Evolutionary conservation across 1,140 invertebrate species (phyloP).

Genomic region (Drosophila triauraria): DNA sequence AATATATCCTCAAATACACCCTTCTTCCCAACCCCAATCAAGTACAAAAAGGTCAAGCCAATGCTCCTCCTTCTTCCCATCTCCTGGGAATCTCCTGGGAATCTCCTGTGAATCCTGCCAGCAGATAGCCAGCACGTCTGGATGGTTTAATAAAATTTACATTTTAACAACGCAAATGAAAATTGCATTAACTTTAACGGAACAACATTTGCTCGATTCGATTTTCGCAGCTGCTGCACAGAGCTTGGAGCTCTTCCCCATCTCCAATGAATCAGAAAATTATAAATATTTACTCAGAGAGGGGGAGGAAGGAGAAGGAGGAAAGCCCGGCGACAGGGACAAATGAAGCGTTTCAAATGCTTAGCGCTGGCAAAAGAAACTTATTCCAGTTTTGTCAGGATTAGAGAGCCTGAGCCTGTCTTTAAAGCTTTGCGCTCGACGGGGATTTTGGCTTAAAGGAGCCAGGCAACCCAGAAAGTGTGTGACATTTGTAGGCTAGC

Average conservation of each 20-base stretch:
- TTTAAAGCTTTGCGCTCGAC: slow-evolving; percentile 38
- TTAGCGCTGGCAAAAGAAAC: slow-evolving; percentile 39
- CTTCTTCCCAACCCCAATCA: background rate
- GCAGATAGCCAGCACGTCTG: slow-evolving; percentile 58
- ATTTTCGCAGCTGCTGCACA: slow-evolving; percentile 33
- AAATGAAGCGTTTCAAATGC: slow-evolving; percentile 42
- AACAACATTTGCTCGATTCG: slow-evolving; percentile 46
- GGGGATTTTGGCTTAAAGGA: slow-evolving; percentile 47
- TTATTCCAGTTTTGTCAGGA: slow-evolving; percentile 55
- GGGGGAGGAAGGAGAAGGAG: no score
- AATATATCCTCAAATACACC: background rate
- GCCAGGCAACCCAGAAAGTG: slow-evolving; percentile 28
- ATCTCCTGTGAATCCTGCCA: slow-evolving; percentile 5
- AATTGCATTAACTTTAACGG: slow-evolving; percentile 71
- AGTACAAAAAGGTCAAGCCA: slow-evolving; percentile 41
- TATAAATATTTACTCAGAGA: slow-evolving; percentile 45
- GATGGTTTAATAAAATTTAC: slow-evolving; percentile 75
- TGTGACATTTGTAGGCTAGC: slow-evolving; percentile 15
- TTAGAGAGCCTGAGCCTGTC: slow-evolving; percentile 40
- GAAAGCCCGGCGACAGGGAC: slow-evolving; percentile 19
- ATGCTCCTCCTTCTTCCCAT: background rate
- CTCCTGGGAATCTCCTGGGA: slow-evolving; percentile 2
- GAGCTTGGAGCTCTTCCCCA: background rate
- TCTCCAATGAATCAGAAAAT: slow-evolving; percentile 44
- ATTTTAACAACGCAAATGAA: slow-evolving; percentile 72